Percentiles rank a stretch among this genome's conserved stretches.
Evolutionary conservation across 2,888 invertebrate species (phyloP).

Genomic region (Acronicta psi): DNA sequence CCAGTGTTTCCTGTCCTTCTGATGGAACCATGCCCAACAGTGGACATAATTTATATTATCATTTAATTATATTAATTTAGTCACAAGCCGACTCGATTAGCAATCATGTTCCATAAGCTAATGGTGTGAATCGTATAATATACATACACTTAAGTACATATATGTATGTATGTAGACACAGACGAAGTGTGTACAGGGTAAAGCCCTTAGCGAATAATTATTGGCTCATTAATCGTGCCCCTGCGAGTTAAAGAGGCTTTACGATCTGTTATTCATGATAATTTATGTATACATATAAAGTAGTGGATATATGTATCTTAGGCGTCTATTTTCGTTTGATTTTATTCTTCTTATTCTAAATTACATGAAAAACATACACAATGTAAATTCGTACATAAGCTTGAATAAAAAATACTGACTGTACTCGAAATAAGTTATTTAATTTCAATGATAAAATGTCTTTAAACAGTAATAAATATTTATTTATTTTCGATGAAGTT

Average conservation of each 20-base stretch:
- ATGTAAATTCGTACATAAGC: no score
- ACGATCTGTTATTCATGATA: conserved; percentile 56
- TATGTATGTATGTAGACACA: conserved; percentile 12
- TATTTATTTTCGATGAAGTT: no score
- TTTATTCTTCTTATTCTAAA: conserved; percentile 3
- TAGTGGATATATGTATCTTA: conserved; percentile 2
- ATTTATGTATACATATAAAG: conserved; percentile 21
- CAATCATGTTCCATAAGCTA: conserved; percentile 22
- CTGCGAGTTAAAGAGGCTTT: conserved; percentile 56
- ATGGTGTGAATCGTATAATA: conserved; percentile 24
- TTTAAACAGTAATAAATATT: no score
- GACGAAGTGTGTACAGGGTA: conserved; percentile 50
- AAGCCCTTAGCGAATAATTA: conserved; percentile 62
- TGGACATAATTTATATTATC: no score
- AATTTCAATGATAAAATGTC: no score
- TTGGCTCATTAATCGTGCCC: conserved; percentile 61
- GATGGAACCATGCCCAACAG: no score
- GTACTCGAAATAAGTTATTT: no score
- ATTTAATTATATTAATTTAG: no score
- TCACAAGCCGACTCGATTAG: conserved; percentile 6
- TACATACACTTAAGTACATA: no score
- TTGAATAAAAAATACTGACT: no score
- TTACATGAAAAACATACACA: no score
- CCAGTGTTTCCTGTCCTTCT: no score
- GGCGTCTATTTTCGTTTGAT: conserved; percentile 25